Percentiles rank a stretch among this genome's conserved stretches.
These are phyloP conservation scores for Cryptoprocta ferox DNA, from an alignment of 2,797 vertebrate genomes.

Conservation along the genomic window DNA sequence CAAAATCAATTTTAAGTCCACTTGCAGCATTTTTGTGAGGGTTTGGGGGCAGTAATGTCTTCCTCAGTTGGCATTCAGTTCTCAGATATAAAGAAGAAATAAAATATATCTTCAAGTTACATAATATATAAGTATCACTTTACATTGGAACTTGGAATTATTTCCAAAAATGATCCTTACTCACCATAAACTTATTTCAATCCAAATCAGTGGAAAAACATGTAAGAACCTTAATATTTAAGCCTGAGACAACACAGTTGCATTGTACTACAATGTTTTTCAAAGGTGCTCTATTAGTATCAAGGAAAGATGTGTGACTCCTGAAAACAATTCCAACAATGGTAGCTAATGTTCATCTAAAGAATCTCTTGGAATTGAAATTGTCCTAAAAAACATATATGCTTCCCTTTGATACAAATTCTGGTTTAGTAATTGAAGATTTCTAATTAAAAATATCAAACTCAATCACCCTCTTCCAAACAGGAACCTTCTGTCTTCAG, in stretches of 20 bases:
- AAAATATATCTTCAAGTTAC: background rate
- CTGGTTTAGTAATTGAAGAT: background rate
- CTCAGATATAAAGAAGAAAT: slow-evolving; percentile 13
- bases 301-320: background rate
- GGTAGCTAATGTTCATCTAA: background rate
- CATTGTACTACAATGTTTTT: background rate
- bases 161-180: background rate
- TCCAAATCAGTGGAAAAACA: background rate
- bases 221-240: background rate
- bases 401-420: background rate
- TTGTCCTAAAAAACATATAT: background rate
- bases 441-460: slow-evolving; percentile 41
- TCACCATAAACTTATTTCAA: background rate
- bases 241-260: background rate
- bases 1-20: slow-evolving; percentile 28
- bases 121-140: background rate
- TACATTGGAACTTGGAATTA: slow-evolving; percentile 3
- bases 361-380: background rate
- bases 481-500: slow-evolving; percentile 52
- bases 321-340: background rate
- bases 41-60: background rate
- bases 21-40: background rate
- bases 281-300: background rate
- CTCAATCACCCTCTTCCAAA: slow-evolving; percentile 35
- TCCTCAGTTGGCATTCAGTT: background rate